phyloP scores from a whole-genome alignment of 2,797 vertebrate genomes.

The Cyprinella venusta region DNA sequence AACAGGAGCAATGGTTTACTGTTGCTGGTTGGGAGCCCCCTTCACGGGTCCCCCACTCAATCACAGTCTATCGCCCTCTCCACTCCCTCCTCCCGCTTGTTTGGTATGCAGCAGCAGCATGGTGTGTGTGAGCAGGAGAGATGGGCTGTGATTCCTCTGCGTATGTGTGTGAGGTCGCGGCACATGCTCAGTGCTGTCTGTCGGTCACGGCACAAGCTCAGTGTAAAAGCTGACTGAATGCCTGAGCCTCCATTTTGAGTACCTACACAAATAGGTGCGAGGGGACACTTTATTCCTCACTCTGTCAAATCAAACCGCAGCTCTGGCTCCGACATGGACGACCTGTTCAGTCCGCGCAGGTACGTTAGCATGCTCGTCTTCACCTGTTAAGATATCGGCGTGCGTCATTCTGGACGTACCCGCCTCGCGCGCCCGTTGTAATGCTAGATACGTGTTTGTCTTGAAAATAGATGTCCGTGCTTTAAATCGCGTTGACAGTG shows the following conservation, averaged over 20 bases:
- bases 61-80: constrained; percentile 65
- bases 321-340: constrained; percentile 92
- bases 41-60: constrained; percentile 65
- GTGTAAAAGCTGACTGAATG: constrained; percentile 87
- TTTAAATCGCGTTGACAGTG: constrained; percentile 21
- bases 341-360: constrained; percentile 95
- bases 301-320: constrained; percentile 77
- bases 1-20: constrained; percentile 28
- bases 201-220: constrained; percentile 95
- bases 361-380: constrained; percentile 82
- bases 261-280: constrained; percentile 82
- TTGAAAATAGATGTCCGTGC: constrained; percentile 4
- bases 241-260: constrained; percentile 99
- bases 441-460: constrained; percentile 33
- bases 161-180: constrained; percentile 86
- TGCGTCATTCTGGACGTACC: constrained; percentile 58
- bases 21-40: constrained; percentile 67
- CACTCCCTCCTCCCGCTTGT: constrained; percentile 71
- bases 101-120: constrained; percentile 81
- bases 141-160: constrained; percentile 79
- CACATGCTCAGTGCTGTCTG: constrained; percentile 97
- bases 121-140: constrained; percentile 78
- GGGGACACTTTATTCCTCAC: constrained; percentile 71
- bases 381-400: constrained; percentile 64
- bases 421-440: constrained; percentile 50